Evolutionary conservation across 2,113 vertebrate genomes (phyloP).

Genomic region (Rhinichthys klamathensis): DNA sequence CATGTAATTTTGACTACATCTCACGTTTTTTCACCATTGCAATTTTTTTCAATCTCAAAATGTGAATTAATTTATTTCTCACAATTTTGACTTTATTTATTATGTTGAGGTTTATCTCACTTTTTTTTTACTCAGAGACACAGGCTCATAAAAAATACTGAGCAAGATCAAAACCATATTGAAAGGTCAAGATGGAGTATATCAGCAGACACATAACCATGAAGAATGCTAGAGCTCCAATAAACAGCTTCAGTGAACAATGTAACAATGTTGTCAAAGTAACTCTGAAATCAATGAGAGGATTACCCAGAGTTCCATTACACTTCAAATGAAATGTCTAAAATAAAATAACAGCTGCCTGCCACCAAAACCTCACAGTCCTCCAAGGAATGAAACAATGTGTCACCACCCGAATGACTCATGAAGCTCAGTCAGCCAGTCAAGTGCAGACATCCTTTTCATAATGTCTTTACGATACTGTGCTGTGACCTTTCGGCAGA

Average conservation of each 20-base stretch:
- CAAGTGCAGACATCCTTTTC: constrained; percentile 21
- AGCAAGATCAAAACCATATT: not conserved
- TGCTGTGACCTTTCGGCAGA: not conserved
- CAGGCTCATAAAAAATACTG: not conserved
- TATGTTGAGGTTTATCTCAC: no score
- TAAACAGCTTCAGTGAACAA: not conserved
- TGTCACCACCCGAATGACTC: constrained; percentile 23
- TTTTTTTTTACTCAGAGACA: no score
- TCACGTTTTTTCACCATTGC: no score
- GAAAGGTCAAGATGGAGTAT: not conserved
- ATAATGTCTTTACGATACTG: not conserved
- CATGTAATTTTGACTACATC: no score
- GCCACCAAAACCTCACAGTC: not conserved
- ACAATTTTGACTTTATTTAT: no score
- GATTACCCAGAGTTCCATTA: not conserved
- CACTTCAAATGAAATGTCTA: constrained; percentile 9
- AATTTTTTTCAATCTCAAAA: no score
- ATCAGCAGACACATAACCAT: not conserved
- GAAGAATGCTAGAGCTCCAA: not conserved
- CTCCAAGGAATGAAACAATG: constrained; percentile 11
- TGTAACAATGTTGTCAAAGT: not conserved
- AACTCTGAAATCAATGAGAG: not conserved
- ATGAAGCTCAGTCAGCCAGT: constrained; percentile 1
- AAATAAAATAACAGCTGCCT: constrained; percentile 26
- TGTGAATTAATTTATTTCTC: no score